Percentiles rank a stretch among this genome's conserved stretches.
phyloP scores from a whole-genome alignment of 2,797 vertebrate species.

The Micropoecilia bifurca region DNA sequence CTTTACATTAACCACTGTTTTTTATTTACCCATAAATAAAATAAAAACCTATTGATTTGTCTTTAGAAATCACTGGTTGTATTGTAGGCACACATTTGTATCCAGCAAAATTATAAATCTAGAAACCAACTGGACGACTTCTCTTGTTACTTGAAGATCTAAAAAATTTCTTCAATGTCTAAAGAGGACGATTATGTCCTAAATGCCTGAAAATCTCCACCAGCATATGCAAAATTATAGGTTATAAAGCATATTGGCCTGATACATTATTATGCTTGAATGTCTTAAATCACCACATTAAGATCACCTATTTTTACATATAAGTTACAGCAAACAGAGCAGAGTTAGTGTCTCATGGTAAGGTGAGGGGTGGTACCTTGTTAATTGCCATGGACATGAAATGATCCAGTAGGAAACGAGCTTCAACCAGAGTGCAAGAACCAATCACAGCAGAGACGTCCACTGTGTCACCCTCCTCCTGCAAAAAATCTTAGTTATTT shows the following conservation, averaged over 20 bases:
- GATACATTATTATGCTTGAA: not conserved
- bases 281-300: not conserved
- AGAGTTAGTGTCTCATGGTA: not conserved
- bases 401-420: constrained; percentile 94
- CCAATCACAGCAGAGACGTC: constrained; percentile 92
- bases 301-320: not conserved
- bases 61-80: not conserved
- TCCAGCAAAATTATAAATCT: not conserved
- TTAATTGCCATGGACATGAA: constrained; percentile 95
- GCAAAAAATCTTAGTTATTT: not conserved
- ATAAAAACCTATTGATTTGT: not conserved
- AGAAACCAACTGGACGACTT: not conserved
- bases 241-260: not conserved
- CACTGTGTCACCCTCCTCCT: constrained; percentile 95
- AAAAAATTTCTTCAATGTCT: not conserved
- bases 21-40: not conserved
- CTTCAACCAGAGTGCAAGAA: constrained; percentile 92
- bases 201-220: not conserved
- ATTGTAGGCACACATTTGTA: not conserved
- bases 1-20: not conserved
- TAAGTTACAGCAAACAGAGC: not conserved
- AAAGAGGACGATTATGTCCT: not conserved
- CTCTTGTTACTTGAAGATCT: not conserved
- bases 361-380: constrained; percentile 83
- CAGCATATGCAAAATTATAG: not conserved